These are phyloP conservation scores for Oithona nana DNA, from an alignment of 2,888 invertebrate genomes.

Conservation along the genomic window DNA sequence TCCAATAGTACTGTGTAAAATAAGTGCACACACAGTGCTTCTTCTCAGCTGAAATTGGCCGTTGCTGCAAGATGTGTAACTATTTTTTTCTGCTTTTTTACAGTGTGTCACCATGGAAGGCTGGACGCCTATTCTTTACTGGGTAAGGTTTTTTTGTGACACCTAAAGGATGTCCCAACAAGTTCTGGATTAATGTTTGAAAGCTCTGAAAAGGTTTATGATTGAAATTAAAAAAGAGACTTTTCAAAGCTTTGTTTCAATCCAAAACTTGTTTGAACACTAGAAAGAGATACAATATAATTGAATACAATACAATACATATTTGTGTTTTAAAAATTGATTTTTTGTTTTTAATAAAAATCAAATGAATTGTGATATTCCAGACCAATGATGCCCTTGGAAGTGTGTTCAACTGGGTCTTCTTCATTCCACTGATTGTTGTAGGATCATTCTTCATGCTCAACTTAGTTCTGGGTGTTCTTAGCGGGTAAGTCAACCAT, in stretches of 20 bases:
- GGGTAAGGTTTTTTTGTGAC: constrained; percentile 67
- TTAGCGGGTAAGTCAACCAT: constrained; percentile 93
- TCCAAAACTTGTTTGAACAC: no score
- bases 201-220: no score
- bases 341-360: no score
- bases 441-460: constrained; percentile 99
- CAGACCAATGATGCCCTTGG: constrained; percentile 99
- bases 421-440: constrained; percentile 99
- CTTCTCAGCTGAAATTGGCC: neutral
- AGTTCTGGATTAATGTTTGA: no score
- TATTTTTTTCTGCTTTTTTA: neutral
- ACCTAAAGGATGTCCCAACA: no score
- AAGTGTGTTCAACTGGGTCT: constrained; percentile 97
- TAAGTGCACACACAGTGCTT: neutral
- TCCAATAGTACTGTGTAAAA: no score
- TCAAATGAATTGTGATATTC: no score
- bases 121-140: constrained; percentile 99
- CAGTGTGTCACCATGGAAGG: constrained; percentile 99
- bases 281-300: no score
- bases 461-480: constrained; percentile 99
- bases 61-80: no score
- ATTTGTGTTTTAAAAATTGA: no score
- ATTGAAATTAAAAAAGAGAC: neutral
- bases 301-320: no score
- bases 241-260: no score